These are phyloP conservation scores for Drosophila mimica DNA, from an alignment of 2,888 invertebrate species.

Conservation along the genomic window DNA sequence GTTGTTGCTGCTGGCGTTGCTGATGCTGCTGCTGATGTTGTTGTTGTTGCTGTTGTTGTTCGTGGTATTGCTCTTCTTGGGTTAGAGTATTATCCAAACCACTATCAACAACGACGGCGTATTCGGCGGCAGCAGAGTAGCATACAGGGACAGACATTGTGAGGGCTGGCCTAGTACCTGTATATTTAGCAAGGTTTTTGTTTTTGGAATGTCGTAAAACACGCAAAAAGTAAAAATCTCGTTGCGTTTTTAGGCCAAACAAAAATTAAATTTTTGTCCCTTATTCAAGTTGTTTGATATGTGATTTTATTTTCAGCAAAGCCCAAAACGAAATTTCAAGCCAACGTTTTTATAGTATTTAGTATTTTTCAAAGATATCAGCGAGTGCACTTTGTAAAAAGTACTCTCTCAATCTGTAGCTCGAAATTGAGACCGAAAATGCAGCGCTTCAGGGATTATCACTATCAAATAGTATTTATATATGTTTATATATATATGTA, in stretches of 20 bases:
- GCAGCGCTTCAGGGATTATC: conserved; percentile 70
- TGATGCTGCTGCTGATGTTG: conserved; percentile 57
- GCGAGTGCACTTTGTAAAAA: conserved; percentile 45
- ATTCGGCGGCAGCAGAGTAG: conserved; percentile 85
- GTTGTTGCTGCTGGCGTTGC: conserved; percentile 44
- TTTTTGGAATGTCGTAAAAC: conserved; percentile 41
- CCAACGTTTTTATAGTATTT: conserved; percentile 35
- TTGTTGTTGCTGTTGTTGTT: conserved; percentile 72
- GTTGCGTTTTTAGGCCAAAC: conserved; percentile 64
- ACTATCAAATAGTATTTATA: conserved; percentile 13
- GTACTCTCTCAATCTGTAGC: conserved; percentile 78
- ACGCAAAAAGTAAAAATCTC: conserved; percentile 44
- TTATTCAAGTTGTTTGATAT: conserved; percentile 61
- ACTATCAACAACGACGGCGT: conserved; percentile 84
- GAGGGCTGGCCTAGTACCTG: conserved; percentile 86
- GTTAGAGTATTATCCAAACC: conserved; percentile 84
- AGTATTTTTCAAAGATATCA: conserved; percentile 61
- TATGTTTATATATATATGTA: conserved; percentile 13
- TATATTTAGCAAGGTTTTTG: conserved; percentile 61
- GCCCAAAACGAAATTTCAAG: conserved; percentile 56
- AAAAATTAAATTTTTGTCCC: conserved; percentile 41
- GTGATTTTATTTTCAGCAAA: conserved; percentile 83
- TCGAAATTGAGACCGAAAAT: conserved; percentile 65
- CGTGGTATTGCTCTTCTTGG: conserved; percentile 83
- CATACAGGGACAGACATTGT: conserved; percentile 86